Percentiles rank a stretch among this genome's conserved stretches.
phyloP scores from a whole-genome alignment of 2,113 vertebrate species.

The Clarias macrocephalus region DNA sequence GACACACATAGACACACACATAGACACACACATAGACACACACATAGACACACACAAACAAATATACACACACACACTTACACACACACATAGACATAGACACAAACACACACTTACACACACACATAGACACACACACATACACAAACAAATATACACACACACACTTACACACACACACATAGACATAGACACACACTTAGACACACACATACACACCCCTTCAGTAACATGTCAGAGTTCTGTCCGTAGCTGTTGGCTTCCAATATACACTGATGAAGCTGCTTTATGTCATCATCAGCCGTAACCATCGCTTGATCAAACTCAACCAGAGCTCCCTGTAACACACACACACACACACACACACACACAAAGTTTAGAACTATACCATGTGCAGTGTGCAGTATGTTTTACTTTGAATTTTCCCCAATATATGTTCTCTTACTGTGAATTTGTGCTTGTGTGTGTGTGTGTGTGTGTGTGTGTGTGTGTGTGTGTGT shows the following conservation, averaged over 20 bases:
- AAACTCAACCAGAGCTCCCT: slow-evolving; percentile 62
- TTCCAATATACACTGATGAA: slow-evolving; percentile 72
- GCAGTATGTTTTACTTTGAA: neutral
- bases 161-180: neutral
- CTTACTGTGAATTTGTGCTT: neutral
- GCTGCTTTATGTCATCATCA: slow-evolving; percentile 78
- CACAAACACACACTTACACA: slow-evolving; percentile 24
- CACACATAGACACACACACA: neutral
- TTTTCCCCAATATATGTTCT: neutral
- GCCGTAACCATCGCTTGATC: slow-evolving; percentile 75
- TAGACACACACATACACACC: slow-evolving; percentile 49
- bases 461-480: neutral
- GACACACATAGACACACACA: no score
- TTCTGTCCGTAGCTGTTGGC: slow-evolving; percentile 79
- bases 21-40: no score
- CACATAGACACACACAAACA: neutral
- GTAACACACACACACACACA: neutral
- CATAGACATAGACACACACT: neutral
- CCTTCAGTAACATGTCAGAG: slow-evolving; percentile 73
- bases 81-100: neutral
- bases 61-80: slow-evolving; percentile 14
- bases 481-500: neutral
- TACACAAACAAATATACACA: neutral
- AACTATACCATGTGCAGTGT: neutral
- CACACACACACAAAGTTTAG: slow-evolving; percentile 19